These are phyloP conservation scores for Andrena praecox DNA, from an alignment of 2,888 invertebrate species.

Conservation along the genomic window DNA sequence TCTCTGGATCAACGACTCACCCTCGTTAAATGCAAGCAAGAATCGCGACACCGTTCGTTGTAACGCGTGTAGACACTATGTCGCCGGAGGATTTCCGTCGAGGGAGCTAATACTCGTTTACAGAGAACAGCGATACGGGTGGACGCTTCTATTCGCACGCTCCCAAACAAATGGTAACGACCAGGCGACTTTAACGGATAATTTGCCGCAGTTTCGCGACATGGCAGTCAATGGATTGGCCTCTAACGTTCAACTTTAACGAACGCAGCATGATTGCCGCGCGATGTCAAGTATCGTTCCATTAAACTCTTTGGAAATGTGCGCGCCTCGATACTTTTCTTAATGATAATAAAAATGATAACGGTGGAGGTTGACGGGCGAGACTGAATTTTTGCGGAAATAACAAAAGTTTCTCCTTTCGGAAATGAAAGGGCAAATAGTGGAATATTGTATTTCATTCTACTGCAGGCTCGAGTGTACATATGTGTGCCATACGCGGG, in stretches of 20 bases:
- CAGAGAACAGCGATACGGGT: constrained; percentile 70
- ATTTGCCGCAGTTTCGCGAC: constrained; percentile 21
- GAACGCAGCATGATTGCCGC: neutral
- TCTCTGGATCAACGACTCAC: neutral
- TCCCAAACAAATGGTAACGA: constrained; percentile 52
- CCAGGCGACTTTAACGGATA: constrained; percentile 22
- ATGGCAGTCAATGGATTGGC: constrained; percentile 19
- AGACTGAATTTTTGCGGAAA: too few species aligned
- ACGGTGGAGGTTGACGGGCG: too few species aligned
- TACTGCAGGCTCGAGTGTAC: too few species aligned
- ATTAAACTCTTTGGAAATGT: neutral
- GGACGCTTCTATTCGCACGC: constrained; percentile 71
- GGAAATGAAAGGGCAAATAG: too few species aligned
- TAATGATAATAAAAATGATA: too few species aligned
- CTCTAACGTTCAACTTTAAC: neutral
- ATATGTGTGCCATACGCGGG: too few species aligned
- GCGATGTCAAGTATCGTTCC: neutral
- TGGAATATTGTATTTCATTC: too few species aligned
- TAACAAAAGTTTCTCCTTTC: too few species aligned
- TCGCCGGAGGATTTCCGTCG: constrained; percentile 63
- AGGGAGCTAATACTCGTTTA: constrained; percentile 70
- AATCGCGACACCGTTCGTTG: neutral
- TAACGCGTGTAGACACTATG: constrained; percentile 64
- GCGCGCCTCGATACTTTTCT: neutral
- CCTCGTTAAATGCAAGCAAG: neutral